These are phyloP conservation scores for Rhabdomys pumilio DNA, from an alignment of 2,797 vertebrate genomes.

Conservation along the genomic window DNA sequence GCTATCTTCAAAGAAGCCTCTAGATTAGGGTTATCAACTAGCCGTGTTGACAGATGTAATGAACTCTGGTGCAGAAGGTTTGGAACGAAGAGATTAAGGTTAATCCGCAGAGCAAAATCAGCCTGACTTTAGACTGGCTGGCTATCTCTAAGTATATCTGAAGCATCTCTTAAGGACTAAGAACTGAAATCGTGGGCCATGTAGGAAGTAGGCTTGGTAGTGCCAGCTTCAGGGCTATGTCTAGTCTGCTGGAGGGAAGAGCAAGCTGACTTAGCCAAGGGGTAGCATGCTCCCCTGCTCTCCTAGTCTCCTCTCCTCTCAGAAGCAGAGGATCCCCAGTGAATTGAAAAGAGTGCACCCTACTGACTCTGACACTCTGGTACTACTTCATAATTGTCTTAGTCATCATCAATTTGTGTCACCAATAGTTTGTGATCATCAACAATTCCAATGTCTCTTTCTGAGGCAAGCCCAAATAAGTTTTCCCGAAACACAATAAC, in stretches of 20 bases:
- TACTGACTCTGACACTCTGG: background rate
- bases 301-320: background rate
- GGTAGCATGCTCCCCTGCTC: no score
- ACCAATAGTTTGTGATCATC: background rate
- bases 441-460: background rate
- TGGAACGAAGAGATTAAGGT: background rate
- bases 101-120: no score
- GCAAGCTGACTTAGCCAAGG: rapidly evolving
- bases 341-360: background rate
- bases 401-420: background rate
- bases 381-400: background rate
- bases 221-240: rapidly evolving
- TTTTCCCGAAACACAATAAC: background rate
- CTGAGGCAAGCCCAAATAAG: background rate
- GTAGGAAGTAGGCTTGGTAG: background rate
- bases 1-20: background rate
- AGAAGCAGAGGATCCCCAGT: background rate
- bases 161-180: rapidly evolving
- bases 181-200: background rate
- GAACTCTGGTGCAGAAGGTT: background rate
- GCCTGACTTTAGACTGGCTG: background rate
- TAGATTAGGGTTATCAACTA: background rate
- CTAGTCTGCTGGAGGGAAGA: background rate
- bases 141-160: background rate
- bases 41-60: background rate